Evolutionary conservation across 2,113 vertebrate species (phyloP), one percentile per base, ranked within the genome.

Genomic region (Puma concolor): DNA sequence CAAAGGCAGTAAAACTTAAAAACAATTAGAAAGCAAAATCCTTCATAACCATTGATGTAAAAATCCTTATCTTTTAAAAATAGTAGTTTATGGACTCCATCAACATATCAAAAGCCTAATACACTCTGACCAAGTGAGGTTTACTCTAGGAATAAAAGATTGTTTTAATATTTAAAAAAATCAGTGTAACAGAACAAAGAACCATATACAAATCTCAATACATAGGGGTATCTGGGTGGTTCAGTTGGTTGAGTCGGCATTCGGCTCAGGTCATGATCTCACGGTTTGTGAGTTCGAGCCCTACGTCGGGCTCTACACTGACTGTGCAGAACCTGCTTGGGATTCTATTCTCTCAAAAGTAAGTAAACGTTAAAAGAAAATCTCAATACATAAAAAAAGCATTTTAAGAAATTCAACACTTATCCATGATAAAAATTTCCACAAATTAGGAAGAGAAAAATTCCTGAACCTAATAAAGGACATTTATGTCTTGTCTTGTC

Each of bases 11-110:
- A 85, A 66, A 85, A 84, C 50, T 79, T 89, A 92, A 50, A 87
- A 52, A 79, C 50, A 93, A 96, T 17, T 44, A 92, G 67, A 88
- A 81, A 89, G 33, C 29, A 83, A 77, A 67, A 76, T 77, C 10
- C 25, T 83, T 83, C 57, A 67, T 66, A 77, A 96, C 1, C 77
- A 96, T 0, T 76, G 25, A 89, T 88, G 38, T 29, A 48, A 96
- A 95, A 88, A 95, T 86, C 48, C 33, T 57, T 93, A 71, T 85
- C 38, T 21, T 66, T 89, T 48, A 48, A 93, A 88, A 91, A 95
- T 77, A 67, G 64, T 44, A 76, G 21, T 84, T 83, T 84, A 84
- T 60, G 74, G 38, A 60, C 36, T 52, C 52, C 15, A 33, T 64
- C 19, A 74, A 50, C 41, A 76, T 76, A 77, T 67, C 69, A 31